Base-by-base conservation (phyloP, 2,113 vertebrate species). In the Pseudopodoces humilis region DNA sequence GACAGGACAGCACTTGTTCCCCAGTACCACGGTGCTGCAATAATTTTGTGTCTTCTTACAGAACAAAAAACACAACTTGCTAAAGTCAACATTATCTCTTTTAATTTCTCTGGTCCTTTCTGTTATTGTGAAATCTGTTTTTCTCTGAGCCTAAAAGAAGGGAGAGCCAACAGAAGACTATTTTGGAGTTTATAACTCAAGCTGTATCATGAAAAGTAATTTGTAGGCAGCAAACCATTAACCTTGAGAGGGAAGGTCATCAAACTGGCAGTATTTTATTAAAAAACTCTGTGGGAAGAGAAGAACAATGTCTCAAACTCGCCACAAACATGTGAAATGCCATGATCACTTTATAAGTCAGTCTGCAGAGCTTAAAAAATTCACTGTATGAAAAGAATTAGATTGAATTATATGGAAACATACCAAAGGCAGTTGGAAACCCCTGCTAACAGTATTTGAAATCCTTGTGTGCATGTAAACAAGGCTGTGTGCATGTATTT, bases 141-240 rank as follows among this genome's bases (percentile, higher is more conserved):
- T 94, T 75, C 60, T 88, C 23, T 81, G 44, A 84, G 77, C 53
- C 67, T 90, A 77, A 90, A 90, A 77, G 90, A 55, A 74, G 44
- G 56, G 41, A 49, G 33, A 81, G 50, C 25, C 55, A 70, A 74
- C 28, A 52, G 78, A 92, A 88, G 76, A 78, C 50, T 71, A 3
- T 88, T 90, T 64, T 81, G 72, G 76, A 93, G 83, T 74, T 90
- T 79, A 22, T 75, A 95, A 75, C 68, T 56, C 72, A 86, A 86
- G 28, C 24, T 83, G 56, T 88, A 71, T 60, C 52, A 70, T 44
- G 59, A 44, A 65, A 87, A 92, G 56, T 83, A 90, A 96, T 89
- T 90, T 84, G 79, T 65, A 90, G 79, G 87, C 88, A 92, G 88
- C 65, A 92, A 95, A 76, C 75, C 58, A 91, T 96, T 96, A 97